Conservation (phyloP, 2,888 invertebrate species). For the Acanthosepion pharaonis region DNA sequence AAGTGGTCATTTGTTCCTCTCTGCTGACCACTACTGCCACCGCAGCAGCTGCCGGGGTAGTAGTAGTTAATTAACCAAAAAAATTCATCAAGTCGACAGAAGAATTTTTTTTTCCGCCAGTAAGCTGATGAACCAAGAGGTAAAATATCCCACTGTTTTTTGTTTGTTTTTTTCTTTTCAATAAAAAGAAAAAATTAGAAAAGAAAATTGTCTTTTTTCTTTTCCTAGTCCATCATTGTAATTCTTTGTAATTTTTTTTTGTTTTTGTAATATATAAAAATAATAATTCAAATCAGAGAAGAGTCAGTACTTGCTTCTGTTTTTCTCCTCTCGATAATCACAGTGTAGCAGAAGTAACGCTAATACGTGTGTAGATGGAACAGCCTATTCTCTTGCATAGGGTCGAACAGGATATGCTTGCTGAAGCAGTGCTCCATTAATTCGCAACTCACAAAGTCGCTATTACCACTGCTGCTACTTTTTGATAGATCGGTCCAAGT, state of each 20-base stretch:
- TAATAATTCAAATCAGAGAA: not conserved
- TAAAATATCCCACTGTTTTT: not conserved
- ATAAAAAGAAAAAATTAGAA: no score
- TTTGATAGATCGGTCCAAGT: not conserved
- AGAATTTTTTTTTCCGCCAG: not conserved
- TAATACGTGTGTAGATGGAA: slow-evolving; percentile 18
- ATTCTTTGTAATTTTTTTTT: not conserved
- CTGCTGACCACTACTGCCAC: not conserved
- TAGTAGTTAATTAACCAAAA: not conserved
- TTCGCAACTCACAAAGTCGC: not conserved
- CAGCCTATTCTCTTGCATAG: not conserved
- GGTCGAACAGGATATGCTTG: not conserved
- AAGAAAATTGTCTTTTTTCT: not conserved
- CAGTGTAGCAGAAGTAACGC: not conserved
- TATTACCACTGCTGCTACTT: not conserved
- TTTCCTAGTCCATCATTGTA: not conserved
- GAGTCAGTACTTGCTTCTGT: not conserved
- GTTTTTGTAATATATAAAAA: not conserved
- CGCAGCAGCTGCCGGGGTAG: not conserved
- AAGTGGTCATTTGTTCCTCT: not conserved
- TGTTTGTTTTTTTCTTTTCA: not conserved
- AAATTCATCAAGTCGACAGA: slow-evolving; percentile 6
- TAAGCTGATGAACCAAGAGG: not conserved
- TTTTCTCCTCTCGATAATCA: not conserved
- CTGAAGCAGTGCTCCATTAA: not conserved